Evolutionary conservation across 2,113 vertebrate species (phyloP).

Genomic region (Gallinago jamesoni): DNA sequence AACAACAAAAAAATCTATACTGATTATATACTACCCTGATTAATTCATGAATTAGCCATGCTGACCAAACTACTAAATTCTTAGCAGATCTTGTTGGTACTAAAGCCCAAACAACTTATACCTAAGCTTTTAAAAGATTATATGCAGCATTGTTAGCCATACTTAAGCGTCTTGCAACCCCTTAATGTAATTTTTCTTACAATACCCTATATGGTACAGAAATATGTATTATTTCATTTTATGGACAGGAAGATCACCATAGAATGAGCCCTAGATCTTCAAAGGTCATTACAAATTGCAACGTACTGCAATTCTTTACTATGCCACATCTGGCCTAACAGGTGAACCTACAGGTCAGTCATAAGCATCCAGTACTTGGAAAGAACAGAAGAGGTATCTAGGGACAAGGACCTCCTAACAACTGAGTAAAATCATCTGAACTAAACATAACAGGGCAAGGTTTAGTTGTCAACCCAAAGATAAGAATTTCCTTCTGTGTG

Average conservation of each 20-base stretch:
- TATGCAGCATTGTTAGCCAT: not conserved
- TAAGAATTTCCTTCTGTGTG: not conserved
- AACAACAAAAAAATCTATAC: not conserved
- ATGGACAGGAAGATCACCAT: not conserved
- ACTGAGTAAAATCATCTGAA: not conserved
- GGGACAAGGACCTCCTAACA: not conserved
- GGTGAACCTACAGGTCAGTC: not conserved
- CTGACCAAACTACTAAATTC: not conserved
- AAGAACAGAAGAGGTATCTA: not conserved
- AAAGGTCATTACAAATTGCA: not conserved
- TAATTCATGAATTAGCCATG: not conserved
- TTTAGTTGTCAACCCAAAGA: not conserved
- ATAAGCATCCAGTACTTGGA: not conserved
- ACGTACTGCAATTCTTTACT: not conserved
- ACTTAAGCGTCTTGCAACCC: fast-evolving
- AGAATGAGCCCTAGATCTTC: not conserved
- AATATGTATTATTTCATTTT: not conserved
- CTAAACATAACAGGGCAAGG: not conserved
- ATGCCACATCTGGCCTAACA: not conserved
- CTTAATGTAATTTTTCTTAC: not conserved
- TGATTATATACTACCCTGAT: too few species aligned
- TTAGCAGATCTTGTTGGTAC: not conserved
- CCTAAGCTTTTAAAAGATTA: not conserved
- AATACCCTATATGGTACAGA: not conserved
- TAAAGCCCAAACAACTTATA: not conserved